These are phyloP conservation scores for Chironomus riparius DNA, from an alignment of 2,888 invertebrate species.

Conservation along the genomic window DNA sequence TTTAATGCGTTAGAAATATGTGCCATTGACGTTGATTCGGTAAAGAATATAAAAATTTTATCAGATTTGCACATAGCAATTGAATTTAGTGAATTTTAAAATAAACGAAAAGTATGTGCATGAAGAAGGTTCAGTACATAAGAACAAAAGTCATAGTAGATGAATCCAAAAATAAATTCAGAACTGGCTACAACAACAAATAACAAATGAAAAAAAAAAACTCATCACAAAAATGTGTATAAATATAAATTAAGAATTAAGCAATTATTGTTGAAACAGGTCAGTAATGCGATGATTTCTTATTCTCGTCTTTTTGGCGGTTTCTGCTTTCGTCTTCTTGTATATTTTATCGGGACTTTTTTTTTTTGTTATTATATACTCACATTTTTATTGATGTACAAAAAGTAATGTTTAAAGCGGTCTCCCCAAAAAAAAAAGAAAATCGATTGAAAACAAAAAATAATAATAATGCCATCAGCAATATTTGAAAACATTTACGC, in stretches of 20 bases:
- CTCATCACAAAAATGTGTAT: slow-evolving; percentile 22
- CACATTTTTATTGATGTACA: not conserved
- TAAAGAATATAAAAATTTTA: too few relatives aligned
- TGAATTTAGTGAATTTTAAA: too few relatives aligned
- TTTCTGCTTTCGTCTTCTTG: slow-evolving; percentile 13
- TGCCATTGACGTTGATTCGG: too few relatives aligned
- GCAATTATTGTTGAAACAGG: slow-evolving; percentile 28
- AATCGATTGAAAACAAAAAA: not conserved
- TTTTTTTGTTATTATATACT: not conserved
- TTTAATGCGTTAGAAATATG: too few relatives aligned
- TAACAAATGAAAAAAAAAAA: not conserved
- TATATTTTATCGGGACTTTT: slow-evolving; percentile 20
- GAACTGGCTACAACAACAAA: not conserved
- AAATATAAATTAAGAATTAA: slow-evolving; percentile 27
- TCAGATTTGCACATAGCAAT: too few relatives aligned
- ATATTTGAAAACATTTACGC: slow-evolving; percentile 14
- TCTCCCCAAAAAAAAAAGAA: too few relatives aligned
- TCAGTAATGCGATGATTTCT: slow-evolving; percentile 27
- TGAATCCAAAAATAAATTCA: not conserved
- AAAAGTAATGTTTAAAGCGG: not conserved
- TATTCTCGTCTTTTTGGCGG: slow-evolving; percentile 23
- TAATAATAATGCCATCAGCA: not conserved
- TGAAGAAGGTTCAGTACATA: too few relatives aligned
- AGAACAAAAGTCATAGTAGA: not conserved
- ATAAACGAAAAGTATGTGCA: too few relatives aligned